Base-by-base conservation (phyloP, 2,888 invertebrate species). In the Notodonta dromedarius region DNA sequence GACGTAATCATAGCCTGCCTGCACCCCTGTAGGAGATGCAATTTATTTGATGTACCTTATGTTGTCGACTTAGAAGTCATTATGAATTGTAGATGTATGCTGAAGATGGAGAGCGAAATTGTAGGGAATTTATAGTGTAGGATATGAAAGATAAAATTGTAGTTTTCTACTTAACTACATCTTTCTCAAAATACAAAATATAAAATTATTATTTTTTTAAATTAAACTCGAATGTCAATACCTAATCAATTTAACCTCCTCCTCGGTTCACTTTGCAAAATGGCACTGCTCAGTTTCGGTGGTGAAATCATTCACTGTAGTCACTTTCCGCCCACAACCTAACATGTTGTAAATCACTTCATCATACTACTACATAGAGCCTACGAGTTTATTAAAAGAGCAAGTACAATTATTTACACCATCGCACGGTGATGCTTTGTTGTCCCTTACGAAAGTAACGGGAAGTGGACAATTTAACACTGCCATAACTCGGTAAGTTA, bases 1-100 rank as follows among this genome's bases (percentile, higher is more conserved):
- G 89, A 90, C 88, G 90, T 88, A 88, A 88, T 85, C 79, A 83
- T 82, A 83, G 78, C 82, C 71, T 74, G 70, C 79, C 71, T 74
- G 70, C 79, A 85, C 85, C 87, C 88, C 79, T 83, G 78, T 78
- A 63, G 24, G 44, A 59, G 71, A 70, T 80, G 80, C 79, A 79
- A 67, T 65, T 63, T 63, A 60, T 59, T 60, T 51, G 46, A 42
- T 74, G 54, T 56, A 66, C 76, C 66, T 71, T 84, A 78, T 67
- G 0, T 0, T 0, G 0, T n/a, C 7, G 9, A 0, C 8, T 56
- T 79, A 84, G 63, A 72, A 76, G 62, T 66, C 61, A 62, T 66
- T 73, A 72, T 82, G 52, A 62, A 67, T 54, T 71, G 71, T 39
- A 51, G 52, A n/a, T 71, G 65, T 67, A 68, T 56, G 60, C 63